phyloP scores from a whole-genome alignment of 35 echinoderm and acorn worm species.

The Diadema setosum region DNA sequence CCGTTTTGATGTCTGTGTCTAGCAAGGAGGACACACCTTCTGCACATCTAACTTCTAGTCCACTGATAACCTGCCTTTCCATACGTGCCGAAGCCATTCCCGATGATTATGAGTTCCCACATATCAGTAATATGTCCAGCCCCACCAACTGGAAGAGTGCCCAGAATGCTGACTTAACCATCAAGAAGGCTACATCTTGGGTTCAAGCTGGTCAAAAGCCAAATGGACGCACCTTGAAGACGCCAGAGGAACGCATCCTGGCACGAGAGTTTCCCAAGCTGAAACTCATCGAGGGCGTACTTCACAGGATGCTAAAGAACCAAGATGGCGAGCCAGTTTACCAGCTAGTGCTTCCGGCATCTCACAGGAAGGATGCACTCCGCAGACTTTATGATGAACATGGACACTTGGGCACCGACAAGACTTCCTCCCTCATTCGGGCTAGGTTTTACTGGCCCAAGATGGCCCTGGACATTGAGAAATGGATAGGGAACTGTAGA shows the following conservation, averaged over 20 bases:
- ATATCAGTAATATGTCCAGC: no score
- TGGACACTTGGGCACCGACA: conserved; percentile 38
- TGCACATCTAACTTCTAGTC: no score
- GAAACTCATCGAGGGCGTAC: not conserved
- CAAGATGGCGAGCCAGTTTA: not conserved
- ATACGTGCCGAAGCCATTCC: no score
- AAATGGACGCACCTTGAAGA: no score
- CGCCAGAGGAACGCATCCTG: not conserved
- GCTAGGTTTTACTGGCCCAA: conserved; percentile 28
- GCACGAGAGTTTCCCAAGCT: conserved; percentile 23
- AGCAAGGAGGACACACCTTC: no score
- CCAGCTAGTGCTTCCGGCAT: conserved; percentile 29
- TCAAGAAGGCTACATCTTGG: no score
- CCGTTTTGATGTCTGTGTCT: no score
- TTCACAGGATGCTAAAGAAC: not conserved
- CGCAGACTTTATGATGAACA: conserved; percentile 10
- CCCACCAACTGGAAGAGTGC: no score
- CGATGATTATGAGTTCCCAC: no score
- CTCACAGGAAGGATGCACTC: not conserved
- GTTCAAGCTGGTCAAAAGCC: no score
- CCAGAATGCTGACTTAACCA: no score
- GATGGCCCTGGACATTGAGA: not conserved
- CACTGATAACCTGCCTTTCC: no score
- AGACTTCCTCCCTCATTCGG: not conserved
- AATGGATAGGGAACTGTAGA: not conserved